A percentile compares a stretch with the other conserved stretches of the same genome.
phyloP scores from a whole-genome alignment of 2,113 vertebrate genomes.

The Spermophilus dauricus region DNA sequence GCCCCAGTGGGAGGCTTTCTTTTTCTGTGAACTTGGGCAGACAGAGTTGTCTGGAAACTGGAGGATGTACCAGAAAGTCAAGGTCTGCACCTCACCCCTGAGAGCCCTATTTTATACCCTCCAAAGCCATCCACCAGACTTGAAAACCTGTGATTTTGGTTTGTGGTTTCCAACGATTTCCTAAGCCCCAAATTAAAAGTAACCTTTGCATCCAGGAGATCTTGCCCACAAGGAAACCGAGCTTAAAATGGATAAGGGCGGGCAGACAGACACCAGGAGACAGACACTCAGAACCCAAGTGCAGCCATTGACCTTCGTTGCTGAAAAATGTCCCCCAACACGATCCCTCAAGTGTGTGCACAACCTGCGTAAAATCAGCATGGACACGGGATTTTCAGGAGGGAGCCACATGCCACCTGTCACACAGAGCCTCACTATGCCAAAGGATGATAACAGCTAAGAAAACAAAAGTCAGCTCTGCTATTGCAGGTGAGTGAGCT shows the following conservation, averaged over 20 bases:
- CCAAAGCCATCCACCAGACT: accelerated
- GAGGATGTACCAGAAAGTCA: not conserved
- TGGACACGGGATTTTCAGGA: accelerated
- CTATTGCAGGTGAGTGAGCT: accelerated
- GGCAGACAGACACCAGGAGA: not conserved
- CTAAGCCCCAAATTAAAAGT: not conserved
- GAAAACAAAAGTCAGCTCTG: not conserved
- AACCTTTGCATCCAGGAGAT: not conserved
- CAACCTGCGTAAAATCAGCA: accelerated
- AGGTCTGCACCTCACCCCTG: not conserved
- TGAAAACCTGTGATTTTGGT: not conserved
- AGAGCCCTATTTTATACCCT: not conserved
- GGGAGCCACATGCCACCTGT: accelerated
- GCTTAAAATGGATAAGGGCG: not conserved
- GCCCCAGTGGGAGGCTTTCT: not conserved
- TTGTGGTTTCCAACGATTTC: not conserved
- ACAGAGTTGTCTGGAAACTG: not conserved
- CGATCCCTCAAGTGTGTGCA: accelerated
- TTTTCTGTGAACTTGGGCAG: not conserved
- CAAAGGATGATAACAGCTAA: not conserved
- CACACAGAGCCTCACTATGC: accelerated
- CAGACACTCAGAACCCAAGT: not conserved
- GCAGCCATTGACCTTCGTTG: not conserved
- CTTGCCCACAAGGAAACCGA: not conserved
- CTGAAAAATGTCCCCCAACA: not conserved